A percentile compares a stretch with the other conserved stretches of the same genome.
Conservation (phyloP, 2,888 invertebrate species). For the Conistra vaccinii region DNA sequence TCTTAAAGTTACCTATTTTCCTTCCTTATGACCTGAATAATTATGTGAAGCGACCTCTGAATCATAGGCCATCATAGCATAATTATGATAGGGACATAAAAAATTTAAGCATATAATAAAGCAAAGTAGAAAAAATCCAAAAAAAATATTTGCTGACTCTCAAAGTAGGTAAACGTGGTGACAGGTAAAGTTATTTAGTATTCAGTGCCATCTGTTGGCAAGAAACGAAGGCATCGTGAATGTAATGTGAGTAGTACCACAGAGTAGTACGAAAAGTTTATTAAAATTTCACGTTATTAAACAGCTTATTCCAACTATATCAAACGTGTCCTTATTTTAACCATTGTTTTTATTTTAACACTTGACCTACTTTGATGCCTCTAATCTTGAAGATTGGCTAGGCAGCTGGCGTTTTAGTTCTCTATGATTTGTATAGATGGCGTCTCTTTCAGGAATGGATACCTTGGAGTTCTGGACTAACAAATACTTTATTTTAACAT, state of each 20-base stretch:
- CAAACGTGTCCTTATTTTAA: background rate
- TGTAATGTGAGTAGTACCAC: too few relatives aligned
- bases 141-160: background rate
- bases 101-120: background rate
- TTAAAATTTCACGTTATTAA: background rate
- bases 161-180: background rate
- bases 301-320: background rate
- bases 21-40: background rate
- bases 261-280: too few relatives aligned
- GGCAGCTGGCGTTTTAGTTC: constrained; percentile 32
- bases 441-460: constrained; percentile 45
- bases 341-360: too few relatives aligned
- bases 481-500: background rate
- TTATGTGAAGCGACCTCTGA: background rate
- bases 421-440: constrained; percentile 67
- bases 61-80: too few relatives aligned
- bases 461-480: background rate
- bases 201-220: constrained; percentile 69
- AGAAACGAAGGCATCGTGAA: background rate
- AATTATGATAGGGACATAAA: too few relatives aligned
- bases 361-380: background rate
- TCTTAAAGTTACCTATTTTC: too few relatives aligned
- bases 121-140: background rate
- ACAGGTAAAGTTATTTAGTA: background rate
- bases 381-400: background rate